phyloP scores from a whole-genome alignment of 2,797 vertebrate species.

The Graptemys geographica region DNA sequence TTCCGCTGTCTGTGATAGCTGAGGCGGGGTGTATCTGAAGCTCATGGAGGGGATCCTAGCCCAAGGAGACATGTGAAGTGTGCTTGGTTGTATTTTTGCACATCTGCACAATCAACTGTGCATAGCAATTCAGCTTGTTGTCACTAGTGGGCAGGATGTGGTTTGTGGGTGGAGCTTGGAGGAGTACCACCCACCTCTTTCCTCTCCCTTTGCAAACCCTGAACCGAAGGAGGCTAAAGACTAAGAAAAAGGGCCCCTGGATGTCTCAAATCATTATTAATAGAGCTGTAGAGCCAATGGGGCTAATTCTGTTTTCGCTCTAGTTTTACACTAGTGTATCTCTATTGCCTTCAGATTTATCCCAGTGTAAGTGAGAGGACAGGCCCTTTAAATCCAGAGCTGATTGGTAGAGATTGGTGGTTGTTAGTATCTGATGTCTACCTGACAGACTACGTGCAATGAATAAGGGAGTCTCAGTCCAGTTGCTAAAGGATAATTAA shows the following conservation, averaged over 20 bases:
- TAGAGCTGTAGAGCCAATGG: no score
- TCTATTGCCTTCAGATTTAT: neutral
- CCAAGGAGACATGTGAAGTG: neutral
- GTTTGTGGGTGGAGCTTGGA: neutral
- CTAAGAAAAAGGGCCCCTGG: neutral
- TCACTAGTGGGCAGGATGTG: neutral
- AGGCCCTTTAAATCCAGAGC: neutral
- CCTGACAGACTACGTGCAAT: neutral
- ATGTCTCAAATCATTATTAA: neutral
- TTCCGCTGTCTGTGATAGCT: neutral
- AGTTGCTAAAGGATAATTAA: neutral
- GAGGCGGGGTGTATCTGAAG: neutral
- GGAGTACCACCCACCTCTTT: neutral
- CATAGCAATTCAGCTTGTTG: neutral
- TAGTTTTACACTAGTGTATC: neutral
- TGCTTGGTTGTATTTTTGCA: neutral
- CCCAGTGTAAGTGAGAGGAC: neutral
- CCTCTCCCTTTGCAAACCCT: neutral
- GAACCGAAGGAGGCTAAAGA: neutral
- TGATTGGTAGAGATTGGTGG: neutral
- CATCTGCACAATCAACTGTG: neutral
- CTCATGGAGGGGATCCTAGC: neutral
- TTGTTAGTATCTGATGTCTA: neutral
- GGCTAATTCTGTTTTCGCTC: neutral
- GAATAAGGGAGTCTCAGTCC: neutral